Conservation (phyloP, 2,888 invertebrate genomes). For the Molorchus minor region DNA sequence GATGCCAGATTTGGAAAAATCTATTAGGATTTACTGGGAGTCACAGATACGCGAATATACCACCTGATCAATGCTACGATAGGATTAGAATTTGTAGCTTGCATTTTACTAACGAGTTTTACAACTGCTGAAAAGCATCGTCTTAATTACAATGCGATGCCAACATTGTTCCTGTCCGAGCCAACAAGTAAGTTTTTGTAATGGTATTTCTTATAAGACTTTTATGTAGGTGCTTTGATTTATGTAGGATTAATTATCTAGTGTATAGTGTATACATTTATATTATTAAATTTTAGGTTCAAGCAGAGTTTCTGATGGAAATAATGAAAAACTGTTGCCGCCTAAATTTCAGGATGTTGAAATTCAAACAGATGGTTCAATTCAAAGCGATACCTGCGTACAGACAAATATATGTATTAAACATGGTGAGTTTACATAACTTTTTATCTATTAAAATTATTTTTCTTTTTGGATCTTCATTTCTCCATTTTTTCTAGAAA, state of each 20-base stretch:
- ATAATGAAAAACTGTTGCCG: too few species aligned
- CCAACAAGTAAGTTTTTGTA: constrained; percentile 13
- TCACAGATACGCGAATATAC: constrained; percentile 24
- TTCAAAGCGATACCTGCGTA: constrained; percentile 8
- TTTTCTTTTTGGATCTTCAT: too few species aligned
- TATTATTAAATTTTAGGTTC: too few species aligned
- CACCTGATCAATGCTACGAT: constrained; percentile 26
- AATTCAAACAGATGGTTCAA: constrained; percentile 11
- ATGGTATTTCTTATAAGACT: background rate
- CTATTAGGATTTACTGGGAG: constrained; percentile 24
- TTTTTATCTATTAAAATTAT: too few species aligned
- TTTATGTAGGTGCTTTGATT: too few species aligned
- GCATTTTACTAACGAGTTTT: constrained; percentile 24
- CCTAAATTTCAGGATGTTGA: background rate
- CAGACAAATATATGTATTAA: constrained; percentile 10
- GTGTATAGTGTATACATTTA: too few species aligned
- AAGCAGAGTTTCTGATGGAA: constrained; percentile 2
- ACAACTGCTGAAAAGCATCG: constrained; percentile 5
- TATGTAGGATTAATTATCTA: too few species aligned
- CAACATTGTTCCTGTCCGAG: constrained; percentile 4
- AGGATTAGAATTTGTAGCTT: constrained; percentile 27
- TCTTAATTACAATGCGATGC: constrained; percentile 19
- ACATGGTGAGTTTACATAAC: background rate
- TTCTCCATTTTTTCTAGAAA: too few species aligned
- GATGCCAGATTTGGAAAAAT: constrained; percentile 25